Evolutionary conservation across 2,797 vertebrate species (phyloP), one percentile per base, ranked within the genome.

Genomic region (Poecile montanus): DNA sequence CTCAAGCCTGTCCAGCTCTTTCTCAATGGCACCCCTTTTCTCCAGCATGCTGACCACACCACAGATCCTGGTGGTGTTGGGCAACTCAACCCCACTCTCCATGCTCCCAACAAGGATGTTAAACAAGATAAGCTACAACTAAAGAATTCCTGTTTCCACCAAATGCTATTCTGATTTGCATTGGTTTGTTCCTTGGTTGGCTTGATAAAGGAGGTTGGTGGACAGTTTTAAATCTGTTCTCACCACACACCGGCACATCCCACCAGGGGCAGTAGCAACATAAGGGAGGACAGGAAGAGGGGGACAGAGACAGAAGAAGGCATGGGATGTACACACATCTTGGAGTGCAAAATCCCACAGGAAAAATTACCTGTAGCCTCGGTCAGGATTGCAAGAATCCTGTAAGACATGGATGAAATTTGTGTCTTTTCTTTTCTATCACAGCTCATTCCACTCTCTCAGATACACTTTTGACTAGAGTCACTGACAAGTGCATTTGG

Each of bases 281-380:
- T 2, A 0, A 78, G 19, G 29, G 50, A 87, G 50, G 2, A 5
- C 22, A 53, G 60, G 40, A 75, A 70, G 3, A 0, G 2, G 7
- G 18, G 4, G 13, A 15, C 2, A 3, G 42, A 74, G 29, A 18
- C 0, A 5, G 42, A 18, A 27, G 45, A 10, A 32, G 23, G 22
- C 2, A 6, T n/a, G 58, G 34, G 47, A 32, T 0, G 0, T 27
- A 36, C 12, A 40, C 13, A 21, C 20, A 42, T 45, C 40, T 57
- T 15, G 7, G 44, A 51, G 7, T 1, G 13, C 2, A 53, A 70
- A 93, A 89, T 18, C 32, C 48, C 1, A 0, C 11, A 38, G 66
- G 62, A 72, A 90, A 57, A 78, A 57, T 40, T 27, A 16, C 70
- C 80, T 60, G 60, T 60, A 40, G 20, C 40, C 66, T 70, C 77